phyloP scores from a whole-genome alignment of 2,888 invertebrate species.

The Agrypnus murinus region DNA sequence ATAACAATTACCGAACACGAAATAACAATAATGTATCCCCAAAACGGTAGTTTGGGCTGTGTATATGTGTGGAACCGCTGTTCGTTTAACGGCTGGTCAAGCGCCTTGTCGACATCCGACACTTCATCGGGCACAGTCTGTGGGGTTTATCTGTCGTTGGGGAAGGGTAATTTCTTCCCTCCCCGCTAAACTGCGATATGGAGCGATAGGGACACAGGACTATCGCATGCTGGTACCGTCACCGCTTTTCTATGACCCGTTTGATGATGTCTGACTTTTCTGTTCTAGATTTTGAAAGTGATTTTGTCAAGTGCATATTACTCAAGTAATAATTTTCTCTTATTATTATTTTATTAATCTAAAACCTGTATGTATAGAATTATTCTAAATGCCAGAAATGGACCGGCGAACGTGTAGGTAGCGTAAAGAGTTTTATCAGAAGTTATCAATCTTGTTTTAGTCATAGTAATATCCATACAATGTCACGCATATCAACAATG shows the following conservation, averaged over 20 bases:
- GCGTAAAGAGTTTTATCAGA: slow-evolving; percentile 20
- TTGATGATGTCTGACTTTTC: slow-evolving; percentile 46
- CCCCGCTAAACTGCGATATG: slow-evolving; percentile 46
- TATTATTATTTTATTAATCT: slow-evolving; percentile 10
- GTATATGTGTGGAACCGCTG: slow-evolving; percentile 23
- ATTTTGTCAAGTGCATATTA: slow-evolving; percentile 44
- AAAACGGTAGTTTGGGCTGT: slow-evolving; percentile 31
- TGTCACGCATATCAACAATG: slow-evolving; percentile 36
- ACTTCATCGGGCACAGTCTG: slow-evolving; percentile 47
- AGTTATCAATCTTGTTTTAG: slow-evolving; percentile 32
- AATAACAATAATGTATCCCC: slow-evolving; percentile 41
- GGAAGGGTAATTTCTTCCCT: slow-evolving; percentile 50
- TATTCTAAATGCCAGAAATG: slow-evolving; percentile 5
- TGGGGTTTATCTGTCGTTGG: slow-evolving; percentile 46
- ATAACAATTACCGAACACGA: slow-evolving; percentile 36
- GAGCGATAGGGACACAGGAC: slow-evolving; percentile 42
- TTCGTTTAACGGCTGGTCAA: slow-evolving; percentile 45
- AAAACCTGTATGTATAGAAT: not conserved
- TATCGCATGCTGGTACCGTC: slow-evolving; percentile 52
- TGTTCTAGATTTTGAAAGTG: slow-evolving; percentile 33
- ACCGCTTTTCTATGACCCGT: slow-evolving; percentile 46
- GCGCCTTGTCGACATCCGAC: slow-evolving; percentile 47
- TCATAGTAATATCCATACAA: slow-evolving; percentile 25
- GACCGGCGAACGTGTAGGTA: slow-evolving; percentile 15
- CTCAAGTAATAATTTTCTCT: slow-evolving; percentile 21